These are phyloP conservation scores for Drosophila fuyamai DNA, from an alignment of 1,140 invertebrate genomes.

Conservation along the genomic window DNA sequence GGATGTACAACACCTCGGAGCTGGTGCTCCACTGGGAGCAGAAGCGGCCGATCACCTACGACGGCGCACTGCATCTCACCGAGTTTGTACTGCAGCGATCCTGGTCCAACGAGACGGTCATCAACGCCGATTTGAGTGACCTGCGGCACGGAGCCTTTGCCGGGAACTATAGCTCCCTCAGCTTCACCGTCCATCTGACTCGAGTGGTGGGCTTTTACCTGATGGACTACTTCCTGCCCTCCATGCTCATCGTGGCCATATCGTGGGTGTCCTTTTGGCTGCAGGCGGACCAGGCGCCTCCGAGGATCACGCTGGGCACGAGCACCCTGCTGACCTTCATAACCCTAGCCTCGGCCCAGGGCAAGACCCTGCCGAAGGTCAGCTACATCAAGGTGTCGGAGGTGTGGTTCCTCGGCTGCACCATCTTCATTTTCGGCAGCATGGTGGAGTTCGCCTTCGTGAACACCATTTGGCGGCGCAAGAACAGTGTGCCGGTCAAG, in stretches of 20 bases:
- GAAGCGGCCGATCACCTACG: slow-evolving; percentile 90
- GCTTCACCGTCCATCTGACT: slow-evolving; percentile 91
- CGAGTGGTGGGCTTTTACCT: slow-evolving; percentile 94
- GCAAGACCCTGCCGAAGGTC: slow-evolving; percentile 93
- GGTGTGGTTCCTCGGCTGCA: slow-evolving; percentile 95
- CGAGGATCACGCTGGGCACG: slow-evolving; percentile 92
- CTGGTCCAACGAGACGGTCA: slow-evolving; percentile 89
- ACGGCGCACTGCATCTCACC: slow-evolving; percentile 91
- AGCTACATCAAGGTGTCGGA: slow-evolving; percentile 96
- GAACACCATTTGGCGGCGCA: slow-evolving; percentile 94
- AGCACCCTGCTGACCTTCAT: slow-evolving; percentile 95
- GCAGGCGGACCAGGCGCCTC: slow-evolving; percentile 93
- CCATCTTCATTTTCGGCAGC: slow-evolving; percentile 93
- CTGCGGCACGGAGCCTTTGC: slow-evolving; percentile 90
- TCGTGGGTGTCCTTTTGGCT: slow-evolving; percentile 97
- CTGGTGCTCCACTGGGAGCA: slow-evolving; percentile 91
- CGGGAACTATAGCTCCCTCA: slow-evolving; percentile 92
- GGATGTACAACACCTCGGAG: slow-evolving; percentile 92
- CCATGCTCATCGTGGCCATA: slow-evolving; percentile 93
- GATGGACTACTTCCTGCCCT: slow-evolving; percentile 95
- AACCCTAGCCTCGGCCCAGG: slow-evolving; percentile 91
- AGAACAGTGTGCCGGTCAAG: slow-evolving; percentile 92
- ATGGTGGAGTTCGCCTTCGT: slow-evolving; percentile 96
- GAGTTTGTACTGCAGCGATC: slow-evolving; percentile 90
- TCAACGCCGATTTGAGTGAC: slow-evolving; percentile 88